Evolutionary conservation across 2,113 vertebrate species (phyloP).

Genomic region (Salvelinus alpinus): DNA sequence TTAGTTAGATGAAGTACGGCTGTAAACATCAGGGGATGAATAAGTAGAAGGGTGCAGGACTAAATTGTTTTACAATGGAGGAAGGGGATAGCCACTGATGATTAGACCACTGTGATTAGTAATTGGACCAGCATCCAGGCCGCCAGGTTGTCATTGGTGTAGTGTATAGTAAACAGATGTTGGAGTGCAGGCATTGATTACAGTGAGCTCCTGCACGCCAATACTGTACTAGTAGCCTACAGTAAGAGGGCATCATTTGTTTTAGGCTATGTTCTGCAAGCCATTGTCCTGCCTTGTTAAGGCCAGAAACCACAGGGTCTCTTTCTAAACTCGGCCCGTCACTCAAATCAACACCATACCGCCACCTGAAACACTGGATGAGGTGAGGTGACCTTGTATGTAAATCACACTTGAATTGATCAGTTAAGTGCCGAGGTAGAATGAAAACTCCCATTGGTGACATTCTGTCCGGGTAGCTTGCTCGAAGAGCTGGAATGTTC

Average conservation of each 20-base stretch:
- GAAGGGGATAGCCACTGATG: background rate
- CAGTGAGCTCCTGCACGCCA: constrained; percentile 27
- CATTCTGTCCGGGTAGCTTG: constrained; percentile 18
- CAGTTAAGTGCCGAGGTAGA: constrained; percentile 59
- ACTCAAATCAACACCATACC: too few relatives aligned
- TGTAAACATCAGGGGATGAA: background rate
- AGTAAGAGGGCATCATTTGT: constrained; percentile 41
- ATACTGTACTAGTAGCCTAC: constrained; percentile 17
- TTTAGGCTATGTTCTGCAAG: constrained; percentile 28
- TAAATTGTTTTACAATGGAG: background rate
- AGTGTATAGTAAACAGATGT: too few relatives aligned
- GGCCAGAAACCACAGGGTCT: too few relatives aligned
- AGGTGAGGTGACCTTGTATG: constrained; percentile 64
- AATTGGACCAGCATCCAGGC: background rate
- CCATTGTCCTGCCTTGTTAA: background rate
- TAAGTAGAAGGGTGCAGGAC: background rate
- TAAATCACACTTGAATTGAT: constrained; percentile 61
- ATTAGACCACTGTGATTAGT: background rate
- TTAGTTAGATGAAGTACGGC: background rate
- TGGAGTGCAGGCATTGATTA: background rate
- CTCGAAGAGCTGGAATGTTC: constrained; percentile 36
- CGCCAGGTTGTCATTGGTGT: too few relatives aligned
- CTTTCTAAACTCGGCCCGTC: too few relatives aligned
- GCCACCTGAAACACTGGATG: constrained; percentile 25
- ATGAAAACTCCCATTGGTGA: constrained; percentile 47